phyloP scores from a whole-genome alignment of 1,140 invertebrate species.

The Elymnias hypermnestra region DNA sequence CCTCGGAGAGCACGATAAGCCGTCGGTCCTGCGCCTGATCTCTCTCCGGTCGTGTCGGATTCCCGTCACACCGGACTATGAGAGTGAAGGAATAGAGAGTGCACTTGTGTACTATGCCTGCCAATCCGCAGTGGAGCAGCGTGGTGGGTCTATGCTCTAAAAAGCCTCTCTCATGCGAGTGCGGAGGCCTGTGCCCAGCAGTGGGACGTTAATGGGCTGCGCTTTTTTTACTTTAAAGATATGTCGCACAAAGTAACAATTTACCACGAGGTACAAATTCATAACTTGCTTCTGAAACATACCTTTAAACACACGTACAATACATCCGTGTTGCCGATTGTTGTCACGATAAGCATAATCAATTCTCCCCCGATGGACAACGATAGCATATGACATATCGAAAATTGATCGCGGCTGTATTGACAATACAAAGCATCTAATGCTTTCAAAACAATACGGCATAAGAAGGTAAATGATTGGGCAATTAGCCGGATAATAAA shows the following conservation, averaged over 20 bases:
- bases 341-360: constrained; percentile 35
- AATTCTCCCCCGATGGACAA: constrained; percentile 29
- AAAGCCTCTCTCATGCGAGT: too few relatives aligned
- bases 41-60: too few relatives aligned
- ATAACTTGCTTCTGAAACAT: not conserved
- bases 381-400: constrained; percentile 35
- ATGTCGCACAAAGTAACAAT: not conserved
- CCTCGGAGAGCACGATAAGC: too few relatives aligned
- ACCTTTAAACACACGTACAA: constrained; percentile 2
- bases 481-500: constrained; percentile 4
- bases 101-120: too few relatives aligned
- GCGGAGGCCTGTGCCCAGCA: too few relatives aligned
- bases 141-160: too few relatives aligned
- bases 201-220: too few relatives aligned
- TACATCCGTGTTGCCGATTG: constrained; percentile 18
- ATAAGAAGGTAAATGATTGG: constrained; percentile 2
- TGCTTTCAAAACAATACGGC: constrained; percentile 9
- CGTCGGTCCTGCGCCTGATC: too few relatives aligned
- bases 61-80: too few relatives aligned
- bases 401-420: constrained; percentile 32
- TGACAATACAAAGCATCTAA: constrained; percentile 6
- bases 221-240: too few relatives aligned
- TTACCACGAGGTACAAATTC: not conserved
- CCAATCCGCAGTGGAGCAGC: too few relatives aligned
- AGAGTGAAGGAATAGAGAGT: too few relatives aligned